Conservation (phyloP, 2,797 vertebrate species). For the Lagorchestes hirsutus region DNA sequence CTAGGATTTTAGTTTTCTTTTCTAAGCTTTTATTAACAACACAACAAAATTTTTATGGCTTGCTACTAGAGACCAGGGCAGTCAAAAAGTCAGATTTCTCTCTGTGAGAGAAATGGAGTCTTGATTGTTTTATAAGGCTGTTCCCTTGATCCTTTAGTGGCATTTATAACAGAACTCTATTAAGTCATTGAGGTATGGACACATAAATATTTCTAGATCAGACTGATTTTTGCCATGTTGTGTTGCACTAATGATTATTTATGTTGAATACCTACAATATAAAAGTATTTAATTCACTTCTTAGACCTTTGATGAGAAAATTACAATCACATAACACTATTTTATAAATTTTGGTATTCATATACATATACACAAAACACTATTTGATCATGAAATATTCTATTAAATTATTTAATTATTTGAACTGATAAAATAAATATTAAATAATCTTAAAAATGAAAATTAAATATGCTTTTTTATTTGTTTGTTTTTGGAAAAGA, state of each 20-base stretch:
- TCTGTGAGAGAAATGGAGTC: not conserved
- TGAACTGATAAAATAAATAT: slow-evolving; percentile 51
- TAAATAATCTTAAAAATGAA: slow-evolving; percentile 43
- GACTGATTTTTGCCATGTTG: slow-evolving; percentile 5
- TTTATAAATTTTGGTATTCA: slow-evolving; percentile 49
- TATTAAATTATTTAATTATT: slow-evolving; percentile 34
- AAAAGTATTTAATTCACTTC: slow-evolving; percentile 31
- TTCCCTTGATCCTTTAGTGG: not conserved
- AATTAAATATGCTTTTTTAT: not conserved
- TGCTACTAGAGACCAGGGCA: slow-evolving; percentile 16
- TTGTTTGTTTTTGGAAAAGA: not conserved
- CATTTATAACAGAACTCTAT: not conserved
- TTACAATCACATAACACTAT: slow-evolving; percentile 43
- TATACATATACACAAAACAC: not conserved
- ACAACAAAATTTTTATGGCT: not conserved
- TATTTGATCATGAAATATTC: slow-evolving; percentile 59
- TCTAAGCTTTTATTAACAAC: not conserved
- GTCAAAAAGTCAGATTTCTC: slow-evolving; percentile 50
- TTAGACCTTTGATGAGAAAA: slow-evolving; percentile 43
- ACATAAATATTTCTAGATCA: slow-evolving; percentile 42
- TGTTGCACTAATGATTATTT: slow-evolving; percentile 49
- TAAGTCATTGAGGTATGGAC: not conserved
- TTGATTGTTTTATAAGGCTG: slow-evolving; percentile 16
- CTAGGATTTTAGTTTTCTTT: slow-evolving; percentile 42
- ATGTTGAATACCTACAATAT: slow-evolving; percentile 36